phyloP scores from a whole-genome alignment of 2,113 vertebrate genomes.

The Oryzias javanicus region DNA sequence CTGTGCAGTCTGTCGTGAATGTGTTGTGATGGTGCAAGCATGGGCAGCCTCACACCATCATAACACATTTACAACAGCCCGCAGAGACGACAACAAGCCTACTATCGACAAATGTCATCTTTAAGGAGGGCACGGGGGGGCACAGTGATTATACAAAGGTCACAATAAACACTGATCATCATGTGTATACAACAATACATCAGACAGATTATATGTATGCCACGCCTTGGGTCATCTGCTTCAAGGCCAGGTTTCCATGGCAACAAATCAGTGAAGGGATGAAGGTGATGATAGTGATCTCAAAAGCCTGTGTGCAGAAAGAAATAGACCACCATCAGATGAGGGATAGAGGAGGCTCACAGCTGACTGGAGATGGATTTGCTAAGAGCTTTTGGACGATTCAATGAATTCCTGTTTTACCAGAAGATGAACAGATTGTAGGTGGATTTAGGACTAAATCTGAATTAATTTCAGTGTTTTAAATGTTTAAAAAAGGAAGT shows the following conservation, averaged over 20 bases:
- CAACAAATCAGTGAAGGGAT: constrained; percentile 8
- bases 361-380: not conserved
- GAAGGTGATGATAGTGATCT: constrained; percentile 1
- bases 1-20: not conserved
- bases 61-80: too few relatives aligned
- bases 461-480: too few relatives aligned
- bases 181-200: not conserved
- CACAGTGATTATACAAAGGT: constrained; percentile 37
- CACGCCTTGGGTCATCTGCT: constrained; percentile 3
- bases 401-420: not conserved
- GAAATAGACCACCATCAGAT: constrained; percentile 1
- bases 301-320: not conserved
- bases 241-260: constrained; percentile 5
- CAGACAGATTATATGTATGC: constrained; percentile 11
- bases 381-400: not conserved
- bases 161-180: constrained; percentile 15
- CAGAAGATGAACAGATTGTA: not conserved
- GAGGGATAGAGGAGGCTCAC: not conserved
- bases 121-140: constrained; percentile 11
- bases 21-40: constrained; percentile 3
- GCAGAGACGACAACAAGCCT: too few relatives aligned
- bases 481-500: too few relatives aligned
- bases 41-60: not conserved
- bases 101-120: constrained; percentile 6
- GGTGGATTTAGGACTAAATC: too few relatives aligned